Percentiles rank a stretch among this genome's conserved stretches.
Evolutionary conservation across 2,113 vertebrate species (phyloP).

Genomic region (Collichthys lucidus): DNA sequence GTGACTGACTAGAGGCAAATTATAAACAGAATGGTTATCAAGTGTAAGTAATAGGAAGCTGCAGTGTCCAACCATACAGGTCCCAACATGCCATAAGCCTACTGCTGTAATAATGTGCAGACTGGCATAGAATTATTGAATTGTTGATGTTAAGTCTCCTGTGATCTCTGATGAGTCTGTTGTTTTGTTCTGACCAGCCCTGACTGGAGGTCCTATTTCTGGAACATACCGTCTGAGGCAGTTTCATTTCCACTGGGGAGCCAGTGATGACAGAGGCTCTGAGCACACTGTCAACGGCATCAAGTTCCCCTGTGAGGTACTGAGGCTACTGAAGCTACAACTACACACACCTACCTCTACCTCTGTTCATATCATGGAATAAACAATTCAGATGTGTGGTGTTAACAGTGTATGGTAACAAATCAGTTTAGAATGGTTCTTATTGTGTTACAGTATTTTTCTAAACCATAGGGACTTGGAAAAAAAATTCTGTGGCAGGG

Average conservation of each 20-base stretch:
- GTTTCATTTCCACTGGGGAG: conserved; percentile 98
- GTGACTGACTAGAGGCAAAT: too few relatives aligned
- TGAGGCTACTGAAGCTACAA: conserved; percentile 35
- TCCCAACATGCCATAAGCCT: not conserved
- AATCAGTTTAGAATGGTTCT: not conserved
- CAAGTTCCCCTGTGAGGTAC: conserved; percentile 91
- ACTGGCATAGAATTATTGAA: not conserved
- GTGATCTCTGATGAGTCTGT: not conserved
- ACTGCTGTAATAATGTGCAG: not conserved
- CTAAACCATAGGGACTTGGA: not conserved
- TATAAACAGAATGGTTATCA: too few relatives aligned
- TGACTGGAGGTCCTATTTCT: conserved; percentile 88
- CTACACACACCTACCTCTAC: too few relatives aligned
- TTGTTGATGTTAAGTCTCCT: not conserved
- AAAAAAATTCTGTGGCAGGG: not conserved
- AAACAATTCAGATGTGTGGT: not conserved
- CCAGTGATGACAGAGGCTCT: conserved; percentile 88
- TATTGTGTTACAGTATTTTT: not conserved
- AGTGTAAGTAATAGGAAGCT: not conserved
- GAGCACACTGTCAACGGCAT: conserved; percentile 90
- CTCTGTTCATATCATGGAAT: not conserved
- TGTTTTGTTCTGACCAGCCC: conserved; percentile 76
- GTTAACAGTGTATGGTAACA: not conserved
- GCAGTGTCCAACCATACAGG: too few relatives aligned
- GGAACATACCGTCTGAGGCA: conserved; percentile 90